Evolutionary conservation across 1,140 invertebrate genomes (phyloP), one percentile per base, ranked within the genome.

Genomic region (Druon quercuslanigerum): DNA sequence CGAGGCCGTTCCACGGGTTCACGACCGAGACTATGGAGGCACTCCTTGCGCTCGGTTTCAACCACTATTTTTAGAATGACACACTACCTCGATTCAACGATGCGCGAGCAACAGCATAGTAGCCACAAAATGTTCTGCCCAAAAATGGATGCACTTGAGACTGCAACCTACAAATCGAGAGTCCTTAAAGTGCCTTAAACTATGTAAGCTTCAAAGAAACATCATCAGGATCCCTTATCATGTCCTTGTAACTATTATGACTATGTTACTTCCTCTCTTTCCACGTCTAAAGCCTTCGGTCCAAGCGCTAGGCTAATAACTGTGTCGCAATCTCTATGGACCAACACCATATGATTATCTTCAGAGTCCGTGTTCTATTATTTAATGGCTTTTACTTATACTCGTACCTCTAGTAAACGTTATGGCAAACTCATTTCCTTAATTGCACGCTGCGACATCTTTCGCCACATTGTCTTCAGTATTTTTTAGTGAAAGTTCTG

Each of bases 41-140:
- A 81, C 79, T 79, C 82, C 80, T 79, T 71, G 73, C 78, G 60
- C 40, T 79, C 40, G 76, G 72, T 83, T 89, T 85, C 81, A 83
- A 84, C 79, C 77, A 80, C 84, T 90, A 91, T 91, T 91, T 91
- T 90, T 91, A 91, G 90, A 87, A 87, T 90, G 88, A 91, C 88
- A 90, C 88, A 90, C 87, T 91, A 87, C 84, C 86, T 88, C 84
- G 86, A 89, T 88, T 88, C 83, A 87, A 79, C 86, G 83, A 82
- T 82, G 85, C 86, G 84, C 84, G 82, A 82, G 83, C 78, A 79
- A 74, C 80, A 76, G 77, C 78, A 70, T 81, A 72, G 14, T 78
- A 51, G 78, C 66, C 73, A 82, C 82, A 75, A 83, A 86, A 86
- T 85, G 79, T 79, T 86, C 79, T 85, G 84, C 50, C 85, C 85